phyloP scores from a whole-genome alignment of 1,140 invertebrate species.

The Eupristina koningsbergeri region DNA sequence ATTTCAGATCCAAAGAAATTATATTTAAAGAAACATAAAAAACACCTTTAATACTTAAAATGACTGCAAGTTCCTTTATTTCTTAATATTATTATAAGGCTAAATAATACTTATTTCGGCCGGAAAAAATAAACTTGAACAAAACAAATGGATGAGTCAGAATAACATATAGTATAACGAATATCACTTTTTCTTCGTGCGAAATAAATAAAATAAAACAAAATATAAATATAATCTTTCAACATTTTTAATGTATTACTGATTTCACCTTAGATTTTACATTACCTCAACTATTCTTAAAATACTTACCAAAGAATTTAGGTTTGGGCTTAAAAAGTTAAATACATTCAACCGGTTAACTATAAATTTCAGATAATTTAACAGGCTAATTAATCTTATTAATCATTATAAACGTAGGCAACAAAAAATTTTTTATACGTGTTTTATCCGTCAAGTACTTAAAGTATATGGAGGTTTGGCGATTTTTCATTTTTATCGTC shows the following conservation, averaged over 20 bases:
- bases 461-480: background rate
- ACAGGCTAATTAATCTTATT: slow-evolving; percentile 17
- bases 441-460: slow-evolving; percentile 10
- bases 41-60: background rate
- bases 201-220: background rate
- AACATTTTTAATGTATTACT: background rate
- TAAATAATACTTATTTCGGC: background rate
- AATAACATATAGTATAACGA: background rate
- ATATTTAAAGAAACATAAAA: background rate
- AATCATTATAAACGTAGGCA: slow-evolving; percentile 10
- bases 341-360: background rate
- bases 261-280: background rate
- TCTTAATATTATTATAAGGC: background rate
- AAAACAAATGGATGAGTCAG: background rate
- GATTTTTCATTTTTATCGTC: slow-evolving; percentile 18
- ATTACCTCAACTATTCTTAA: background rate
- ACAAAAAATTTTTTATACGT: slow-evolving; percentile 1
- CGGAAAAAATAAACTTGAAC: background rate
- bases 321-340: slow-evolving; percentile 2
- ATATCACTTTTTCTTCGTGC: background rate
- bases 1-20: slow-evolving; percentile 18
- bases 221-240: background rate
- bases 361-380: slow-evolving; percentile 26
- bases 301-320: slow-evolving; percentile 5
- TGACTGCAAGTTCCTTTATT: background rate